These are phyloP conservation scores for Oenanthe oenanthe DNA, from an alignment of 2,113 vertebrate species.

Conservation along the genomic window DNA sequence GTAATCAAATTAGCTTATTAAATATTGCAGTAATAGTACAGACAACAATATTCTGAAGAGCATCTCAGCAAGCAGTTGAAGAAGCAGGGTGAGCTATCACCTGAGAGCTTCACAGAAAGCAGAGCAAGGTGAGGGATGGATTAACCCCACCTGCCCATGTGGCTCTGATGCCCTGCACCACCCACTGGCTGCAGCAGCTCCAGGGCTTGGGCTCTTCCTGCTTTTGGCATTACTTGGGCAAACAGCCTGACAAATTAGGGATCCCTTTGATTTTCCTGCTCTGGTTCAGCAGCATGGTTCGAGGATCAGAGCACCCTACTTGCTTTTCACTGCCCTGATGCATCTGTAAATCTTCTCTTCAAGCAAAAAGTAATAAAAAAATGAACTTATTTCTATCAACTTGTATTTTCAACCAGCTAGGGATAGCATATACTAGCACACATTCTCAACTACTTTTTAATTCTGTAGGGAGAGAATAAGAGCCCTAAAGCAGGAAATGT, in stretches of 20 bases:
- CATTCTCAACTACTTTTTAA: neutral
- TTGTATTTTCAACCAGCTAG: neutral
- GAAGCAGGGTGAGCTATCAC: neutral
- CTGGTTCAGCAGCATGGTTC: neutral
- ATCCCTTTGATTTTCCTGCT: neutral
- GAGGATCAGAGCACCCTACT: accelerated
- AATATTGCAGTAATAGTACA: neutral
- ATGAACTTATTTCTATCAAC: neutral
- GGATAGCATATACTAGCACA: neutral
- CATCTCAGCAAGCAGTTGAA: neutral
- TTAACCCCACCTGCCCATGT: accelerated
- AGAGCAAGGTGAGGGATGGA: accelerated
- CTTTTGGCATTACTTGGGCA: neutral
- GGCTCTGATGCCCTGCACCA: neutral
- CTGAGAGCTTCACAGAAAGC: neutral
- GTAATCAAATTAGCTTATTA: neutral
- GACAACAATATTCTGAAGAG: neutral
- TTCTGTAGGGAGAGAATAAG: neutral
- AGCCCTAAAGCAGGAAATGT: neutral
- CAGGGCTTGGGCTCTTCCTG: neutral
- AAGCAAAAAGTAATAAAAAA: neutral
- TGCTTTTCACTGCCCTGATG: neutral
- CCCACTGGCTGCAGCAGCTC: accelerated
- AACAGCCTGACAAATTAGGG: neutral
- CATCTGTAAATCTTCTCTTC: neutral